Percentiles rank a stretch among this genome's conserved stretches.
phyloP scores from a whole-genome alignment of 2,888 invertebrate species.

The Caradrina kadenii region DNA sequence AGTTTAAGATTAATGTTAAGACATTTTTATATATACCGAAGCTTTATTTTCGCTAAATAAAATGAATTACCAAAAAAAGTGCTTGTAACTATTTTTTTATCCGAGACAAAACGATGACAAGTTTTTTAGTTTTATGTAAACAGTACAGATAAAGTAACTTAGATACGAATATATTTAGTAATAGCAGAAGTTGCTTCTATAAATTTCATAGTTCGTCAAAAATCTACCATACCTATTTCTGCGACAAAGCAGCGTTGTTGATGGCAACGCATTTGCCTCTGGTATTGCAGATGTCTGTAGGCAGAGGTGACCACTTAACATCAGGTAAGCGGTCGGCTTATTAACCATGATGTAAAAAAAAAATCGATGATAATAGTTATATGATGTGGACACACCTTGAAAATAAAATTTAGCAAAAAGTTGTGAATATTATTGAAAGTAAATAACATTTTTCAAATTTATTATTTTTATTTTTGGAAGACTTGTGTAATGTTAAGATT shows the following conservation, averaged over 20 bases:
- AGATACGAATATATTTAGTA: too few species aligned
- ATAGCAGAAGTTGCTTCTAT: too few species aligned
- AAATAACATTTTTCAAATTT: conserved; percentile 10
- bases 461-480: conserved; percentile 52
- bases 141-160: not conserved
- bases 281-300: too few species aligned
- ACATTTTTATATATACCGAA: not conserved
- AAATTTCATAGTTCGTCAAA: not conserved
- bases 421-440: conserved; percentile 7
- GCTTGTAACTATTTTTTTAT: not conserved
- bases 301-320: too few species aligned
- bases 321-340: too few species aligned
- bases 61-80: not conserved
- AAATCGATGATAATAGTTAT: too few species aligned
- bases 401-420: conserved; percentile 1
- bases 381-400: conserved; percentile 28
- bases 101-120: not conserved
- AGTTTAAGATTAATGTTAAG: not conserved
- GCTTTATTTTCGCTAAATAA: not conserved
- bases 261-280: too few species aligned
- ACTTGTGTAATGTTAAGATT: conserved; percentile 39
- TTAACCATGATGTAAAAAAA: too few species aligned
- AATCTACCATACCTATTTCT: too few species aligned
- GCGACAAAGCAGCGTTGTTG: too few species aligned
- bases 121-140: not conserved